Base-by-base conservation (phyloP, 2,797 vertebrate genomes). In the Oryzias dopingdopingensis region DNA sequence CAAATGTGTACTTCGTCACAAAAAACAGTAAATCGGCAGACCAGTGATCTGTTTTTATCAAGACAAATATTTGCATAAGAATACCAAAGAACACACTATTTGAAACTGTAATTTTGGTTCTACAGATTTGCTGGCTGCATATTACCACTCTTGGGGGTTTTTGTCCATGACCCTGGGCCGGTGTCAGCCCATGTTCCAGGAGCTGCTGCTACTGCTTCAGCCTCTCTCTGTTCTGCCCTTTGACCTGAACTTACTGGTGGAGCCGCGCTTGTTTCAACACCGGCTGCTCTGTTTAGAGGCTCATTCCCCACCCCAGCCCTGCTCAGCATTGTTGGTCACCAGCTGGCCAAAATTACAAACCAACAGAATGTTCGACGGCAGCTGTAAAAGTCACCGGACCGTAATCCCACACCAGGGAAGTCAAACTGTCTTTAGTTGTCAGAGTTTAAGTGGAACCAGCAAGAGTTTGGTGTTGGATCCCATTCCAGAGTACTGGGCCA, bases 191-290 rank as follows among this genome's bases (percentile, higher is more conserved):
- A 83, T 96, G 66, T 96, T 96, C 0, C 94, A 96, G 80, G 96
- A 99, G 83, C 92, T 99, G 18, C 92, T 98, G 4, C 92, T 97
- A 29, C 86, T 98, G 32, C 90, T 99, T 0, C 96, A 98, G 77
- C 97, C 97, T 0, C 93, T 99, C 17, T 95, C 95, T 2, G 89
- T 94, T 61, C 81, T 99, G 70, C 96, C 95, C 59, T 99, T 99
- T 84, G 94, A 94, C 85, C 91, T 99, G 26, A 95, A 98, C 86
- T 77, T 98, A 47, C 92, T 98, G 5, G 93, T 95, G 0, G 94
- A 98, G 85, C 89, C 94, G 45, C 91, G 86, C 61, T 87, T 96
- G 67, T 86, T 94, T 74, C 67, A 43, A 73, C 92, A 76, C 90
- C 91, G 91, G 57, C 90, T 93, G 71, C 90, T 94, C 59, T 89